Evolutionary conservation across 1,140 invertebrate genomes (phyloP), one percentile per base, ranked within the genome.

Genomic region (Drosophila virilis): DNA sequence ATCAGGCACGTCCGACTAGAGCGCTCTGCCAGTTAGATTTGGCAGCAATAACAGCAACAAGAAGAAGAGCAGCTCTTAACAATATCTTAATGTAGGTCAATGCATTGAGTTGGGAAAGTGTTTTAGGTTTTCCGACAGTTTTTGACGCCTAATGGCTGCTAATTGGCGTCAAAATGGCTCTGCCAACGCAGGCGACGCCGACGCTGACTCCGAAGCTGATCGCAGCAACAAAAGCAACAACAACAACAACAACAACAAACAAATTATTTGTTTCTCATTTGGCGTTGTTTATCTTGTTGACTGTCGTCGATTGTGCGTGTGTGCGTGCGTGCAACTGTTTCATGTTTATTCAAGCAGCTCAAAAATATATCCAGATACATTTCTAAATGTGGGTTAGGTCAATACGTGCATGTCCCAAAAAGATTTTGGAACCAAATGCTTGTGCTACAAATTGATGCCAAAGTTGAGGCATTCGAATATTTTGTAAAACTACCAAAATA

Each of bases 61-160:
- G 58, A 62, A 74, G 43, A 58, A 51, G 48, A 42, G 43, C 48
- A 74, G 50, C 57, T 48, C 58, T 64, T 65, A 80, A 75, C 72
- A 52, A 72, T 52, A 35, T 48, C 64, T 54, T 52, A 77, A 86
- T 88, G 76, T 88, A 64, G 83, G 83, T 88, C 84, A 88, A 69
- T 59, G 64, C 71, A 28, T 59, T 35, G 54, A 45, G 35, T 76
- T 74, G 84, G 84, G 84, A 88, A 88, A 88, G 84, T 89, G 84
- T 86, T 57, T 74, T 71, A 45, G 76, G 62, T 88, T 77, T 88
- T 74, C 69, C 83, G 71, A 72, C 72, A 65, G 37, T 57, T 73
- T 78, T 80, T 80, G 57, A 90, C 84, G 84, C 84, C 84, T 85
- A 74, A 89, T 89, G 84, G 84, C 84, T 62, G 85, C 84, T 88